Evolutionary conservation across 2,113 vertebrate genomes (phyloP), one percentile per base, ranked within the genome.

Genomic region (Butorides virescens): DNA sequence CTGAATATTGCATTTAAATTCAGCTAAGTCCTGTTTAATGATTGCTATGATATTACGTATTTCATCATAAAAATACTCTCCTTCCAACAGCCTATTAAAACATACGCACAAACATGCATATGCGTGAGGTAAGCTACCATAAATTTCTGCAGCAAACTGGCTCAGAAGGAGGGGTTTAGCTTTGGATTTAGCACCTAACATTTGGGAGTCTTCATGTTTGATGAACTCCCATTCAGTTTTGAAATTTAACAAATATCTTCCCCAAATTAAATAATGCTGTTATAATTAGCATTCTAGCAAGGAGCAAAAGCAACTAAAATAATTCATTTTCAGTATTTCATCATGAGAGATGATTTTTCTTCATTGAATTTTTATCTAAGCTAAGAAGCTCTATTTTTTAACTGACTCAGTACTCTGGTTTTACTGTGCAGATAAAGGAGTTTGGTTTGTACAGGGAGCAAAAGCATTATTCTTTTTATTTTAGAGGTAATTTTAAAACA

Each of bases 351-450:
- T 83, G 52, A 58, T 82, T 93, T 92, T 92, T 91, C 42, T 86
- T 96, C 47, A 81, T 26, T 87, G 83, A 89, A 78, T 92, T 92
- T 94, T 97, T 93, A 85, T 92, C 88, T 93, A 15, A n/a, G 61
- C 70, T 93, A 88, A 93, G 78, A 49, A 94, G 52, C 61, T 94
- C 95, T 94, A 71, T 86, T 94, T 96, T 95, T 93, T 61, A 95
- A 96, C 79, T 68, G 86, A 72, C 76, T 92, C 56, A 20, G 58
- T 95, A 25, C 58, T 92, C 71, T 13, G 37, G 83, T 84, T 96
- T 96, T 91, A 81, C 65, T 61, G 53, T 52, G 49, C 75, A 92
- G 88, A 95, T 95, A 90, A 92, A 75, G 23, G 79, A 93, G 39
- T 63, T 93, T 53, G 52, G 83, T 89, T 89, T 84, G 62, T 83